Conservation (phyloP, 2,888 invertebrate genomes). For the Agrypnus murinus region DNA sequence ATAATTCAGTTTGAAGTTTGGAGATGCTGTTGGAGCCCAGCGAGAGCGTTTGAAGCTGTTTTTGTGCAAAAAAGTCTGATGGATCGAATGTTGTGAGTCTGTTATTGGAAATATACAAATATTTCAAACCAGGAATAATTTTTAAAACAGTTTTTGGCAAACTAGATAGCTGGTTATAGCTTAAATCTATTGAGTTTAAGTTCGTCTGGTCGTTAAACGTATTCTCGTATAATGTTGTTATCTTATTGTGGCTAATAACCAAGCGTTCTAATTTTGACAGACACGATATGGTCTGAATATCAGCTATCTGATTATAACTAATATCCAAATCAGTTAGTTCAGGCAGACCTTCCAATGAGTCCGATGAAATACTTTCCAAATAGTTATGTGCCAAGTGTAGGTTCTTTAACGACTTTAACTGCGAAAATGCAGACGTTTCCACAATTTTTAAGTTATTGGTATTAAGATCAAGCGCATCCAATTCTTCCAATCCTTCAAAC, state of each 20-base stretch:
- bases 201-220: background rate
- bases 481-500: background rate
- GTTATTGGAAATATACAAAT: constrained; percentile 1
- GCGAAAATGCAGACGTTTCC: background rate
- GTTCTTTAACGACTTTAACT: background rate
- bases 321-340: background rate
- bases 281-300: no score
- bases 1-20: background rate
- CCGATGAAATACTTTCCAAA: background rate
- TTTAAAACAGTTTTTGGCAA: background rate
- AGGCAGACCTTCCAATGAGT: background rate
- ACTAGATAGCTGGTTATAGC: background rate
- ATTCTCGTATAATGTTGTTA: background rate
- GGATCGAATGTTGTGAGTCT: background rate
- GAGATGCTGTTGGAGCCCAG: background rate
- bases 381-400: background rate
- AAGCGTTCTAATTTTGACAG: background rate
- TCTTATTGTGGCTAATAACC: background rate
- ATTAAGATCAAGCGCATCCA: background rate
- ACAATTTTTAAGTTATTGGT: constrained; percentile 19
- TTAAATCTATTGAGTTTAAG: background rate
- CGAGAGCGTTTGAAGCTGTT: background rate
- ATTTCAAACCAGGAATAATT: background rate
- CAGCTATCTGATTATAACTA: no score
- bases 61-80: background rate